Evolutionary conservation across 2,113 vertebrate genomes (phyloP).

Genomic region (Columba janthina): DNA sequence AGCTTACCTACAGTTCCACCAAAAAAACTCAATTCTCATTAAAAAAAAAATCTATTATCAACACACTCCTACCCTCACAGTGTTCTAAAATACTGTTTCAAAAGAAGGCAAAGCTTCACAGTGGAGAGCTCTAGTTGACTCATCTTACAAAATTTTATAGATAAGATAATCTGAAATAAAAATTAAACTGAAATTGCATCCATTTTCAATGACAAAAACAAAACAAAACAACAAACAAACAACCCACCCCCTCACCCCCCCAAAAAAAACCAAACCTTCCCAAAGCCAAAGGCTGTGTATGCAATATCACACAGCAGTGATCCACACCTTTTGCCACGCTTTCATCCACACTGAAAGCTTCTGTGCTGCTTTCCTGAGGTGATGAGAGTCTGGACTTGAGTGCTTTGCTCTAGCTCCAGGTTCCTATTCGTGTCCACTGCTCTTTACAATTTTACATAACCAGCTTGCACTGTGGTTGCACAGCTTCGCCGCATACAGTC

Average conservation of each 20-base stretch:
- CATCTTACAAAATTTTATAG: not conserved
- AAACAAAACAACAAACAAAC: not conserved
- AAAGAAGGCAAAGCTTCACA: not conserved
- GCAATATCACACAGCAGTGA: not conserved
- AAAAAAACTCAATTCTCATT: not conserved
- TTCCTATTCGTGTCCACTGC: not conserved
- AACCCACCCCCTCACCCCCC: too few relatives aligned
- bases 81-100: not conserved
- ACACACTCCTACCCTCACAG: not conserved
- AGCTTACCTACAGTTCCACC: not conserved
- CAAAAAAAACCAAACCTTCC: not conserved
- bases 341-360: not conserved
- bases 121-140: not conserved
- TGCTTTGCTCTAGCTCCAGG: not conserved
- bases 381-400: not conserved
- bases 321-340: not conserved
- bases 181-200: not conserved
- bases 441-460: not conserved
- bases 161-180: not conserved
- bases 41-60: not conserved
- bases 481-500: not conserved
- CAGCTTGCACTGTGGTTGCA: not conserved
- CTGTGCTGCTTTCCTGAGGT: not conserved
- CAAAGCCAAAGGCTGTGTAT: not conserved
- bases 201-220: not conserved